Percentiles rank a stretch among this genome's conserved stretches.
phyloP scores from a whole-genome alignment of 1,140 invertebrate genomes.

The Nylanderia fulva region DNA sequence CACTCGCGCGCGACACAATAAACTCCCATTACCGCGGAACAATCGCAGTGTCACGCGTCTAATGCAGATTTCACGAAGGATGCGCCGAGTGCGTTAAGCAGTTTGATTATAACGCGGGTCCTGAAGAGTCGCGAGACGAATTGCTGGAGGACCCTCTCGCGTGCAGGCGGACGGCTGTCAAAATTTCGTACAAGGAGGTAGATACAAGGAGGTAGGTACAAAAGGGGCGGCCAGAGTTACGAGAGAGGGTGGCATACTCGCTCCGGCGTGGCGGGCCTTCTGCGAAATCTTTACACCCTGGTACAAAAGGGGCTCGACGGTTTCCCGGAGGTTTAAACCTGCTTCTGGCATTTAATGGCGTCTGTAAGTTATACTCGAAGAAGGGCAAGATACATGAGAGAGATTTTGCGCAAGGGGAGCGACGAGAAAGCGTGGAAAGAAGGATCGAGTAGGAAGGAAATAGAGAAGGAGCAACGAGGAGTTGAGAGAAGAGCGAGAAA shows the following conservation, averaged over 20 bases:
- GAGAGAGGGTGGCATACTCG: conserved; percentile 46
- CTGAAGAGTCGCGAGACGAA: conserved; percentile 60
- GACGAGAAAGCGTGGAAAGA: background rate
- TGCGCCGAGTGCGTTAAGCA: conserved; percentile 64
- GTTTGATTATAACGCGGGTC: conserved; percentile 64
- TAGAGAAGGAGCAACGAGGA: background rate
- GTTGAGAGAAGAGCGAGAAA: conserved; percentile 12
- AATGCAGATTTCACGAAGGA: conserved; percentile 47
- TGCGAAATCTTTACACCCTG: conserved; percentile 73
- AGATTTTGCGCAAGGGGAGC: conserved; percentile 63
- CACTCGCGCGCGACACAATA: conserved; percentile 50
- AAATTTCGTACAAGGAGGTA: conserved; percentile 60
- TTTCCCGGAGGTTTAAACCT: conserved; percentile 70
- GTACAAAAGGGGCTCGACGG: conserved; percentile 67
- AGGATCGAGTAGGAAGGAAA: background rate
- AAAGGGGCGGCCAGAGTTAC: conserved; percentile 56
- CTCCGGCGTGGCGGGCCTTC: conserved; percentile 30
- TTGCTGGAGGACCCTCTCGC: conserved; percentile 50
- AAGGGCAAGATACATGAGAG: conserved; percentile 38
- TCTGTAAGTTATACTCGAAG: conserved; percentile 74
- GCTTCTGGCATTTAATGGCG: conserved; percentile 75
- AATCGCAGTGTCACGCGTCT: conserved; percentile 62
- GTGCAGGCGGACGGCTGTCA: conserved; percentile 33
- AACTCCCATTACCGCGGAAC: conserved; percentile 64
- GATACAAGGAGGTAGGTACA: conserved; percentile 56